A percentile compares a stretch with the other conserved stretches of the same genome.
Conservation (phyloP, 2,113 vertebrate species). For the Zingel zingel region DNA sequence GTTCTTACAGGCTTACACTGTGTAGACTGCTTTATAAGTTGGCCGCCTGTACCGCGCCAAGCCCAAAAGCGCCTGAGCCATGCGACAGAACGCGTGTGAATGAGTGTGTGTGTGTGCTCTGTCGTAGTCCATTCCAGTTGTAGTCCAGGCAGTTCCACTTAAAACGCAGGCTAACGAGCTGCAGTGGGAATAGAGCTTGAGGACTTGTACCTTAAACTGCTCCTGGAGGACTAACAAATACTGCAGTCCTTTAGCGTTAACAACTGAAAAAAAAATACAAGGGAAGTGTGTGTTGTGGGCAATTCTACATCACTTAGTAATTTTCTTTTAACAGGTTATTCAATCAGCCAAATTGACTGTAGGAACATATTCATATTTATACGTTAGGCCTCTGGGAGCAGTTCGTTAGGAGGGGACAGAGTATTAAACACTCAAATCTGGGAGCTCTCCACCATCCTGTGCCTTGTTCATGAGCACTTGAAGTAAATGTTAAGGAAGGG, state of each 20-base stretch:
- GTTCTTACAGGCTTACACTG: conserved; percentile 48
- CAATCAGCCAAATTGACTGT: conserved; percentile 47
- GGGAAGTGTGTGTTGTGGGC: conserved; percentile 30
- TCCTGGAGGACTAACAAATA: conserved; percentile 59
- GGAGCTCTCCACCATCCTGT: background rate
- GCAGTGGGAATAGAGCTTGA: conserved; percentile 65
- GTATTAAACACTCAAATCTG: conserved; percentile 16
- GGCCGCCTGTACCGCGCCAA: conserved; percentile 40
- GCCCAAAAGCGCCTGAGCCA: conserved; percentile 35
- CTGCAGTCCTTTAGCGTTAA: conserved; percentile 16
- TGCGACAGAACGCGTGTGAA: conserved; percentile 16
- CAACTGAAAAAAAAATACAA: conserved; percentile 42
- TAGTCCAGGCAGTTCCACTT: conserved; percentile 52
- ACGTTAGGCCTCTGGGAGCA: conserved; percentile 30
- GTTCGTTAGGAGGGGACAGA: background rate
- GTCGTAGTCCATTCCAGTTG: conserved; percentile 20
- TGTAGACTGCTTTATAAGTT: conserved; percentile 58
- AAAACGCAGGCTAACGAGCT: conserved; percentile 71
- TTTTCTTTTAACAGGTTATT: conserved; percentile 59
- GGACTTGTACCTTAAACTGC: conserved; percentile 56
- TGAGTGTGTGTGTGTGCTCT: conserved; percentile 10
- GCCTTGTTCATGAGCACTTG: conserved; percentile 33
- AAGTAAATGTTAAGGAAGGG: background rate
- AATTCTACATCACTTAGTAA: conserved; percentile 37
- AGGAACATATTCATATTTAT: conserved; percentile 64